Conservation (phyloP, 2,797 vertebrate genomes). For the Mergus octosetaceus region DNA sequence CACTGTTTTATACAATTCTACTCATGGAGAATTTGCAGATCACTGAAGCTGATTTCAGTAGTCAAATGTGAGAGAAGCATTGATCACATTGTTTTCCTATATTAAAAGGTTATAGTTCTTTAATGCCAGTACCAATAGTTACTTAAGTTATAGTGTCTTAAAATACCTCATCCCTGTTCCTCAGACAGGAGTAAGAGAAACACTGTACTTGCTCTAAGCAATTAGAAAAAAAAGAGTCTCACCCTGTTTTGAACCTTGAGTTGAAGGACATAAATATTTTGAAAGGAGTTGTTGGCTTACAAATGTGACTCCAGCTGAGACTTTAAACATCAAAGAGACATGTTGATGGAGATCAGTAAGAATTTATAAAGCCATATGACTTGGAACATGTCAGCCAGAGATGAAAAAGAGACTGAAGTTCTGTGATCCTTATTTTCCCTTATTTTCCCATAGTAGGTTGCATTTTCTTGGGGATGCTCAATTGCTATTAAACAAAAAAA, state of each 20-base stretch:
- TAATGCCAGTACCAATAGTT: neutral
- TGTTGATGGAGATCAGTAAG: conserved; percentile 34
- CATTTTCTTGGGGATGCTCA: neutral
- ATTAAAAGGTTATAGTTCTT: neutral
- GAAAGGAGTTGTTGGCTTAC: conserved; percentile 47
- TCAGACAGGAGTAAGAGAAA: neutral
- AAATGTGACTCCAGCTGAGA: conserved; percentile 29
- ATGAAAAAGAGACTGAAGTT: conserved; percentile 41
- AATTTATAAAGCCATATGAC: conserved; percentile 23
- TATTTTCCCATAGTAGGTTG: neutral
- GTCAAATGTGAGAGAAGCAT: neutral
- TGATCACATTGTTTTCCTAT: neutral
- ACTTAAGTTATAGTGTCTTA: neutral
- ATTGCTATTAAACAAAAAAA: neutral
- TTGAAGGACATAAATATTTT: conserved; percentile 59
- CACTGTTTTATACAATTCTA: neutral
- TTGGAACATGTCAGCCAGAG: conserved; percentile 21
- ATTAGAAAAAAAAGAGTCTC: conserved; percentile 32
- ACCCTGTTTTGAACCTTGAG: conserved; percentile 34
- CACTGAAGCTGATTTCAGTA: neutral
- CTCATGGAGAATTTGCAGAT: neutral
- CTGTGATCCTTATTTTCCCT: conserved; percentile 41
- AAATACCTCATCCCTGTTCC: neutral
- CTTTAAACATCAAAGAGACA: conserved; percentile 39
- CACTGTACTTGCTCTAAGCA: neutral